Conservation (phyloP, 1,140 invertebrate genomes). For the Manduca sexta region DNA sequence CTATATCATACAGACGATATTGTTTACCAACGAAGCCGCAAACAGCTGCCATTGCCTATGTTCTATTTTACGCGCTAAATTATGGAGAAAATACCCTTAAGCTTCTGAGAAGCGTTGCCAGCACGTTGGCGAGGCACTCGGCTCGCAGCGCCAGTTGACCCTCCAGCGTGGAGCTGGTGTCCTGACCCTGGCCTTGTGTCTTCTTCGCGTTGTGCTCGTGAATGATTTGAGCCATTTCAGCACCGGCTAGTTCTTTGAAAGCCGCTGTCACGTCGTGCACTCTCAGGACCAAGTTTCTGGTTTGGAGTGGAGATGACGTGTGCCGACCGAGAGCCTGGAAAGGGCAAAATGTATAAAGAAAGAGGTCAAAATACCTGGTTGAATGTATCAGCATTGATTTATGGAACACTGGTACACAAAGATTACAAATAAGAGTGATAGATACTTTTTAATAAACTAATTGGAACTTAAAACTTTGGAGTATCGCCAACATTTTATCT, state of each 20-base stretch:
- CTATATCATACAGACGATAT: too few relatives aligned
- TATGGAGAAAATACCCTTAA: constrained; percentile 86
- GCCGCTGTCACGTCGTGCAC: constrained; percentile 87
- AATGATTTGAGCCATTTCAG: constrained; percentile 74
- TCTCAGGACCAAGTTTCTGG: constrained; percentile 84
- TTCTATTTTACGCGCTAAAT: constrained; percentile 2
- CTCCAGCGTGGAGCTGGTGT: constrained; percentile 67
- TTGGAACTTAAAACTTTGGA: too few relatives aligned
- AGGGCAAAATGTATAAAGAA: too few relatives aligned
- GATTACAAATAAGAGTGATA: too few relatives aligned
- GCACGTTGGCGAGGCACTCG: constrained; percentile 84
- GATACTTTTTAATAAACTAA: too few relatives aligned
- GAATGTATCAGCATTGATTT: too few relatives aligned
- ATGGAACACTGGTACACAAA: too few relatives aligned
- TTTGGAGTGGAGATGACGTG: constrained; percentile 84
- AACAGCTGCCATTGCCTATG: not conserved
- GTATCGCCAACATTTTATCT: too few relatives aligned
- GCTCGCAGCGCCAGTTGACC: constrained; percentile 82
- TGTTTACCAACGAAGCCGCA: too few relatives aligned
- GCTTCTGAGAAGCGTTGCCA: constrained; percentile 86
- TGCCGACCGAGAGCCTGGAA: constrained; percentile 80
- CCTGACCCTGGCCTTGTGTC: constrained; percentile 53
- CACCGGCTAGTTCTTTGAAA: constrained; percentile 79
- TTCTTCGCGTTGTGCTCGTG: constrained; percentile 62
- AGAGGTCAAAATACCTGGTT: too few relatives aligned